phyloP scores from a whole-genome alignment of 2,888 invertebrate genomes.

The Chrysolina americana region DNA sequence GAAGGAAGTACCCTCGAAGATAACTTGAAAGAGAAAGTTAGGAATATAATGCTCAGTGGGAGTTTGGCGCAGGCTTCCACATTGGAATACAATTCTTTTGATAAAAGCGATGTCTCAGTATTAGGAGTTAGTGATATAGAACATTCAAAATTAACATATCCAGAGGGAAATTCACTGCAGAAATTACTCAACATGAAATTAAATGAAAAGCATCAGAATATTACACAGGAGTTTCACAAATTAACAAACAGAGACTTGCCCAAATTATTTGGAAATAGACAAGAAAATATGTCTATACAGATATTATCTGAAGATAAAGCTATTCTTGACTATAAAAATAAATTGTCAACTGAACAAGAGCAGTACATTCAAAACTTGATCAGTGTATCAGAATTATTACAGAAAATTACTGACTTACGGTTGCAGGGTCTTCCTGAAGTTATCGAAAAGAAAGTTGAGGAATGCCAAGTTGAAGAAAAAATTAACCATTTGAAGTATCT shows the following conservation, averaged over 20 bases:
- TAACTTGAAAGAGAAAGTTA: conserved; percentile 57
- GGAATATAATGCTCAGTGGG: conserved; percentile 53
- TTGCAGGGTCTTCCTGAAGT: conserved; percentile 60
- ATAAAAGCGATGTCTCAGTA: conserved; percentile 33
- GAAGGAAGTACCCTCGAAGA: conserved; percentile 50
- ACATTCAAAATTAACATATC: conserved; percentile 60
- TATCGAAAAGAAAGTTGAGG: conserved; percentile 62
- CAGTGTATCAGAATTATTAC: conserved; percentile 61
- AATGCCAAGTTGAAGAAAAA: conserved; percentile 64
- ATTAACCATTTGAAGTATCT: conserved; percentile 65
- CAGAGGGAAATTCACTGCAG: conserved; percentile 60
- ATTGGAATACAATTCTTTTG: conserved; percentile 34
- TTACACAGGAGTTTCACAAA: conserved; percentile 50
- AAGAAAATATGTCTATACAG: conserved; percentile 39
- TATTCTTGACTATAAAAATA: conserved; percentile 62
- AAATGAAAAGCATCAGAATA: conserved; percentile 58
- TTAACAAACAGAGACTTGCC: conserved; percentile 53
- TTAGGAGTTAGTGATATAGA: conserved; percentile 43
- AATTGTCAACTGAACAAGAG: conserved; percentile 64
- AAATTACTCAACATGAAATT: conserved; percentile 52
- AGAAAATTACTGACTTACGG: conserved; percentile 65
- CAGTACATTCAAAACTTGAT: conserved; percentile 64
- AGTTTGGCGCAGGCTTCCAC: conserved; percentile 50
- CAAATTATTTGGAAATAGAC: conserved; percentile 29
- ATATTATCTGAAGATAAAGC: conserved; percentile 44